A percentile compares a stretch with the other conserved stretches of the same genome.
Conservation (phyloP, 2,797 vertebrate species). For the Enoplosus armatus region DNA sequence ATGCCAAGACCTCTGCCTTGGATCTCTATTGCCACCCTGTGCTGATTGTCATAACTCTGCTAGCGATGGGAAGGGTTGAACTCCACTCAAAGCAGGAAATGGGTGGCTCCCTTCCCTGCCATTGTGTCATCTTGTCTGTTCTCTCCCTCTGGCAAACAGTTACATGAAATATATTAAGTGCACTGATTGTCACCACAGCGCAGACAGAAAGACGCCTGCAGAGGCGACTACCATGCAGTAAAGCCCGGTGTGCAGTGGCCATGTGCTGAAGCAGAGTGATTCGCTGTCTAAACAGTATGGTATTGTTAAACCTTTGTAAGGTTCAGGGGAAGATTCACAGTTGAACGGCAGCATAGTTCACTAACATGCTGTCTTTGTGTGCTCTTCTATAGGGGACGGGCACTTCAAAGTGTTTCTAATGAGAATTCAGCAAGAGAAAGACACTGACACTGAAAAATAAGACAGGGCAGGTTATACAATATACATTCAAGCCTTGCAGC, state of each 20-base stretch:
- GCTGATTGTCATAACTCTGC: slow-evolving; percentile 57
- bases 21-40: slow-evolving; percentile 55
- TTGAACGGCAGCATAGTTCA: slow-evolving; percentile 11
- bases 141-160: slow-evolving; percentile 52
- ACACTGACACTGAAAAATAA: slow-evolving; percentile 34
- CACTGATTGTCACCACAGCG: slow-evolving; percentile 51
- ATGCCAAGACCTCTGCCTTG: slow-evolving; percentile 48
- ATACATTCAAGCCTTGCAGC: slow-evolving; percentile 33
- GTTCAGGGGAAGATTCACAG: slow-evolving; percentile 28
- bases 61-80: slow-evolving; percentile 40
- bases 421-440: slow-evolving; percentile 33
- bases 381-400: not conserved
- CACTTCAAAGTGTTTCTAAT: slow-evolving; percentile 28
- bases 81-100: slow-evolving; percentile 56
- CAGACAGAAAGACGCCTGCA: slow-evolving; percentile 31
- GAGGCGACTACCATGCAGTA: not conserved
- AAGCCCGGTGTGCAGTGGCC: slow-evolving; percentile 1
- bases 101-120: slow-evolving; percentile 12
- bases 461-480: slow-evolving; percentile 37
- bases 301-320: slow-evolving; percentile 11
- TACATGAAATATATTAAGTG: slow-evolving; percentile 40
- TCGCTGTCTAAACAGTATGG: slow-evolving; percentile 11
- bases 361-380: slow-evolving; percentile 13
- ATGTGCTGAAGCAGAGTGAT: slow-evolving; percentile 8
- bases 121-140: slow-evolving; percentile 24